These are phyloP conservation scores for Crotalus viridis DNA, from an alignment of 2,113 vertebrate species.

Conservation along the genomic window DNA sequence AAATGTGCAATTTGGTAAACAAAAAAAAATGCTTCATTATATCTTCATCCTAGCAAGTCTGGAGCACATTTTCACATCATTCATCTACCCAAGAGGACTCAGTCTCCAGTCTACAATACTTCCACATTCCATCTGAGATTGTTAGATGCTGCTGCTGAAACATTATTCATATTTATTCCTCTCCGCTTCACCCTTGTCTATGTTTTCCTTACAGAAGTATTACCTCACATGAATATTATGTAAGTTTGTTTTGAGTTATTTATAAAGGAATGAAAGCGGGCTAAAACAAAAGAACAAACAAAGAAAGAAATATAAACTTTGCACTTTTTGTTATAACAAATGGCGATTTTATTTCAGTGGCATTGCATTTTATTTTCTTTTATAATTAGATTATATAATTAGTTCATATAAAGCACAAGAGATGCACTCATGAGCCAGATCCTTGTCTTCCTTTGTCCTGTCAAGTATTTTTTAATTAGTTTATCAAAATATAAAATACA, in stretches of 20 bases:
- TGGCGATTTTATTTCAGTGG: no score
- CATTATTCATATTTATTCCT: background rate
- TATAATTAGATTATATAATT: background rate
- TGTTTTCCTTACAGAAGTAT: background rate
- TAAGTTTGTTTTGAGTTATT: no score
- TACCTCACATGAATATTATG: no score
- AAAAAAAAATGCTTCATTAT: background rate
- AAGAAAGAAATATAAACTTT: no score
- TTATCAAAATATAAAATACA: no score
- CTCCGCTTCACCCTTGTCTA: background rate
- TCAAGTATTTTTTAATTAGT: no score
- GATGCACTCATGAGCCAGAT: no score
- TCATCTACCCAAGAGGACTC: background rate
- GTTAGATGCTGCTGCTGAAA: background rate
- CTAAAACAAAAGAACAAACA: no score
- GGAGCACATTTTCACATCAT: background rate
- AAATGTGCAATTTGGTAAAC: background rate
- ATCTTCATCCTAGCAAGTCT: background rate
- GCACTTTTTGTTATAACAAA: no score
- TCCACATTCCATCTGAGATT: background rate
- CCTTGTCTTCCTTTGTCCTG: no score
- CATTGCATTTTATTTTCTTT: background rate
- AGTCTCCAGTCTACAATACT: background rate
- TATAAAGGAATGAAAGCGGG: no score
- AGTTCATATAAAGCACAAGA: background rate